Percentiles rank a stretch among this genome's conserved stretches.
phyloP scores from a whole-genome alignment of 2,797 vertebrate genomes.

The Scomberomorus guttatus region DNA sequence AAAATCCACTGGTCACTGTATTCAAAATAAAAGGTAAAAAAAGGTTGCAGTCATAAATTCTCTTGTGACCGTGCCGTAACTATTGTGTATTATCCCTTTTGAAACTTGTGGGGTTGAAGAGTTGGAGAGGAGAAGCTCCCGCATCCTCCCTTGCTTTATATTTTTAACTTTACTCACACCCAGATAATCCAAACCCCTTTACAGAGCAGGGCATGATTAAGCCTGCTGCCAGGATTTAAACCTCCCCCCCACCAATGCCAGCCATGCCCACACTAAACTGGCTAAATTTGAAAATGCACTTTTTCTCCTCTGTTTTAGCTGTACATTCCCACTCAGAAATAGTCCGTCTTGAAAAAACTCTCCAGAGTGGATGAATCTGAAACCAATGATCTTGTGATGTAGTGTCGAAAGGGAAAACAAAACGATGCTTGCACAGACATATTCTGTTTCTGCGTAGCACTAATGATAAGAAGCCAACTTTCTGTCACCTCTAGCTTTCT shows the following conservation, averaged over 20 bases:
- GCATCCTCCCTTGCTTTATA: slow-evolving; percentile 4
- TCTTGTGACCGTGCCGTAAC: not conserved
- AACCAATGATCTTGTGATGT: not conserved
- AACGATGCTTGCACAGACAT: not conserved
- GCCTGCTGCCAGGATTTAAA: slow-evolving; percentile 45
- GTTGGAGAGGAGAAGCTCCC: not conserved
- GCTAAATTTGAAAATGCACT: slow-evolving; percentile 3
- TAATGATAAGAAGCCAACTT: not conserved
- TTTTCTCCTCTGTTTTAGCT: not conserved
- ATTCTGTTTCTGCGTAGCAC: not conserved
- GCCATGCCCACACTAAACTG: not conserved
- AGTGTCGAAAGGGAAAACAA: not conserved
- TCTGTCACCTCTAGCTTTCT: not conserved
- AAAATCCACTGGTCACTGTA: slow-evolving; percentile 22
- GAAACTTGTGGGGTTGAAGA: not conserved
- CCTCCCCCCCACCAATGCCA: slow-evolving; percentile 13
- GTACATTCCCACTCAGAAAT: not conserved
- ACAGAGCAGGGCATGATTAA: slow-evolving; percentile 53
- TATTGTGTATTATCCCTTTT: not conserved
- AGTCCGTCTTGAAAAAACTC: not conserved
- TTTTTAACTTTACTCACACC: slow-evolving; percentile 50
- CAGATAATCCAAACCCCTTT: slow-evolving; percentile 59
- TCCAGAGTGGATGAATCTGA: not conserved
- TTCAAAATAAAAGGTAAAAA: slow-evolving; percentile 16
- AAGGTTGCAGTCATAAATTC: slow-evolving; percentile 3